These are phyloP conservation scores for Holothuria glaberrima DNA, from an alignment of 35 echinoderm and acorn worm species.

Conservation along the genomic window DNA sequence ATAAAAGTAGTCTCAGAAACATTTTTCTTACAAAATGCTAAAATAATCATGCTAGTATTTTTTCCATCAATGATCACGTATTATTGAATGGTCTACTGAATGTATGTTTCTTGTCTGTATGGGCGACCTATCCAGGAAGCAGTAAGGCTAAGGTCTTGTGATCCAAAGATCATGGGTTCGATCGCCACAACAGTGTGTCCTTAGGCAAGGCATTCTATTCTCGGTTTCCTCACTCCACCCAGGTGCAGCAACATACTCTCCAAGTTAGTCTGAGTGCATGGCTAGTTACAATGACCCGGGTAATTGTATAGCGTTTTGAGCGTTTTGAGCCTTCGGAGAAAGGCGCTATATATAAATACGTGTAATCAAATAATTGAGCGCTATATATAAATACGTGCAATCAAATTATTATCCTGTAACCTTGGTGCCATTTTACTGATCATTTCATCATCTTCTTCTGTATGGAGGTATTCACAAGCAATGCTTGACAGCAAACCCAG, in stretches of 20 bases:
- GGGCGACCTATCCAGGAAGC: too few relatives aligned
- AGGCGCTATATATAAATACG: background rate
- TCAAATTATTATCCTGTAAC: background rate
- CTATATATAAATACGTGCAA: background rate
- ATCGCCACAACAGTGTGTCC: background rate
- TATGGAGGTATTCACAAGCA: conserved; percentile 23
- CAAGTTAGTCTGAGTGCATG: background rate
- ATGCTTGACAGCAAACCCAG: background rate
- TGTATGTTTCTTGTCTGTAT: too few relatives aligned
- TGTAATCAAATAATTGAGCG: background rate
- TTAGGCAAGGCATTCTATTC: background rate
- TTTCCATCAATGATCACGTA: too few relatives aligned
- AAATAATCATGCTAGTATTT: too few relatives aligned
- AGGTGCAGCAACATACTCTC: background rate
- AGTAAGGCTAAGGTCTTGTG: too few relatives aligned
- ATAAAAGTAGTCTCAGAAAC: too few relatives aligned
- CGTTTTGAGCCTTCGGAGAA: background rate
- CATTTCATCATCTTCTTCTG: conserved; percentile 3
- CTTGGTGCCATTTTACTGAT: background rate
- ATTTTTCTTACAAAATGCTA: too few relatives aligned
- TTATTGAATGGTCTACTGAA: too few relatives aligned
- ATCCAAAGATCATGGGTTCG: too few relatives aligned
- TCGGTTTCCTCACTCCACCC: background rate
- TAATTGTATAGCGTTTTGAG: background rate
- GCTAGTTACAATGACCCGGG: background rate